These are phyloP conservation scores for Antheraea assamensis DNA, from an alignment of 2,888 invertebrate genomes.

Conservation along the genomic window DNA sequence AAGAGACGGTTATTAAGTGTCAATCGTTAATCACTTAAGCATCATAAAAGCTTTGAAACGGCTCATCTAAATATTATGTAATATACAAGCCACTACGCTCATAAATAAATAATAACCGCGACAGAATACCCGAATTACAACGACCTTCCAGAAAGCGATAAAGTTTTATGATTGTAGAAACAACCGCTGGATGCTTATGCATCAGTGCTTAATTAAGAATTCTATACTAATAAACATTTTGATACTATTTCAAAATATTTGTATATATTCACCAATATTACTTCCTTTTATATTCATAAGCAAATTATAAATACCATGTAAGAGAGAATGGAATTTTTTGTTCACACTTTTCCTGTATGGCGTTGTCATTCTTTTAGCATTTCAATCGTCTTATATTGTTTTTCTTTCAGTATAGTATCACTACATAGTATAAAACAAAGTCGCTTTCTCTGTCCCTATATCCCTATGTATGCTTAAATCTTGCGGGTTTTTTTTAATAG, in stretches of 20 bases:
- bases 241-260: not conserved
- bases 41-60: not conserved
- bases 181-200: not conserved
- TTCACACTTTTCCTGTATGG: too few species aligned
- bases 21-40: not conserved
- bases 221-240: not conserved
- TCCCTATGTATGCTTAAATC: too few species aligned
- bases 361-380: too few species aligned
- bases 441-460: too few species aligned
- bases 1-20: not conserved
- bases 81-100: not conserved
- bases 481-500: too few species aligned
- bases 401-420: too few species aligned
- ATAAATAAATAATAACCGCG: not conserved
- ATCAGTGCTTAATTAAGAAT: not conserved
- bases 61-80: not conserved
- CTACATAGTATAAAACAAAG: too few species aligned
- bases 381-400: too few species aligned
- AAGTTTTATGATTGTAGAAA: slow-evolving; percentile 11
- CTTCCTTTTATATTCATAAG: too few species aligned
- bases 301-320: too few species aligned
- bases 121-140: slow-evolving; percentile 3
- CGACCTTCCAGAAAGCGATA: slow-evolving; percentile 9
- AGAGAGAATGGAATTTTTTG: too few species aligned
- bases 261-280: not conserved